Percentiles rank a stretch among this genome's conserved stretches.
Conservation (phyloP, 1,140 invertebrate species). For the Drosophila tani region DNA sequence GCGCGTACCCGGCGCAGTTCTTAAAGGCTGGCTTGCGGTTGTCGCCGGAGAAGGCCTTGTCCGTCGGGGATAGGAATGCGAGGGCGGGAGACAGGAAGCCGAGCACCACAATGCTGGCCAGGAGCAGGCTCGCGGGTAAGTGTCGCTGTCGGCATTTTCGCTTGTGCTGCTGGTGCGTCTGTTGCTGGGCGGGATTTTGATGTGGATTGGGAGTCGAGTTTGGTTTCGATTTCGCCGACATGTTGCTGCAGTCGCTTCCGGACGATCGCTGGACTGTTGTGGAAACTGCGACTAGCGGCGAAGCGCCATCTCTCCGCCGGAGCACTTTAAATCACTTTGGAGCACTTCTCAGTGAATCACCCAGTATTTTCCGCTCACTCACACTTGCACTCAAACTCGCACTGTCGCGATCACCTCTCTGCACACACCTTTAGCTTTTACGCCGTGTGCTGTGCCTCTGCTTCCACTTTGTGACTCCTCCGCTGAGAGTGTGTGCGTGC, state of each 20-base stretch:
- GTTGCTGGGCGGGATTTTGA: constrained; percentile 68
- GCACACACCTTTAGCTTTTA: constrained; percentile 46
- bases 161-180: constrained; percentile 74
- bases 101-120: constrained; percentile 36
- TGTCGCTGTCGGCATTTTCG: constrained; percentile 64
- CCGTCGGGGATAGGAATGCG: constrained; percentile 27
- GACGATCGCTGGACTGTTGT: constrained; percentile 25
- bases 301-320: constrained; percentile 40
- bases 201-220: neutral
- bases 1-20: constrained; percentile 88
- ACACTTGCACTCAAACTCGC: constrained; percentile 25
- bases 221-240: constrained; percentile 40
- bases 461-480: constrained; percentile 26
- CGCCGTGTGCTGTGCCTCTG: constrained; percentile 17
- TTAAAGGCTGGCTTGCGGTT: constrained; percentile 90
- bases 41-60: constrained; percentile 72
- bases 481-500: constrained; percentile 32
- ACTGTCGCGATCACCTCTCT: constrained; percentile 19
- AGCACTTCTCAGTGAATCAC: constrained; percentile 65
- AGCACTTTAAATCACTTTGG: constrained; percentile 25
- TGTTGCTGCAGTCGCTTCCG: constrained; percentile 64
- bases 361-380: constrained; percentile 63
- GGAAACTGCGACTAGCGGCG: constrained; percentile 48
- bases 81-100: constrained; percentile 44
- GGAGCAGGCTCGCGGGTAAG: constrained; percentile 28